Evolutionary conservation across 2,113 vertebrate genomes (phyloP), one percentile per base, ranked within the genome.

Genomic region (Alosa alosa): DNA sequence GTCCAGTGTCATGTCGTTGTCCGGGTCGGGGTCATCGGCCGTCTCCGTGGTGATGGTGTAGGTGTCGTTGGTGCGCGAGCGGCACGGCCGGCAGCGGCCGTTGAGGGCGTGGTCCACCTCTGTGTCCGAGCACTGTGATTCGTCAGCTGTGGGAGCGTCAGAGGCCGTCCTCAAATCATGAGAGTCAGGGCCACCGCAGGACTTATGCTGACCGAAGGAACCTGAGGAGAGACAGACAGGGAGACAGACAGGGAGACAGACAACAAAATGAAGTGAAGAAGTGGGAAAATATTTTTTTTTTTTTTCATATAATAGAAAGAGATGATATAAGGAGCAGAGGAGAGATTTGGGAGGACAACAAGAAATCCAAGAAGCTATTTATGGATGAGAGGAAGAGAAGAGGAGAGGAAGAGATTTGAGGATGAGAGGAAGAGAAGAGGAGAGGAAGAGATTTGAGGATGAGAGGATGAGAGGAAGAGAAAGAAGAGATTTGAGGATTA

Each of bases 81-180:
- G 82, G 47, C 88, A 88, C 31, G 89, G 93, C 57, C 88, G 91
- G 84, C 90, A 93, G 87, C 90, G 89, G 4, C 90, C 93, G 89
- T 95, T 95, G 82, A 95, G 92, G 87, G 96, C 95, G 15, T 95
- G 95, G 91, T 96, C 95, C 83, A 95, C 94, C 72, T 95, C 95
- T 7, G 95, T 95, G 90, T 96, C 95, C 3, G 95, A 95, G 90
- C 94, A 95, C 90, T 95, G 94, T 10, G 94, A 95, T 60, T 82
- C 50, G 49, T 93, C 41, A 57, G 68, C 84, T 7, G 81, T 72
- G 83, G 75, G 84, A 44, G 87, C 83, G 72, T 45, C 81, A 18
- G 25, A 50, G 18, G 52, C 31, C 41, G 88, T 45, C 36, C 18
- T 87, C 57, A 75, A 46, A 41, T 60, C 83, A 45, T 9, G 84